phyloP scores from a whole-genome alignment of 1,140 invertebrate genomes.

The Periplaneta americana region DNA sequence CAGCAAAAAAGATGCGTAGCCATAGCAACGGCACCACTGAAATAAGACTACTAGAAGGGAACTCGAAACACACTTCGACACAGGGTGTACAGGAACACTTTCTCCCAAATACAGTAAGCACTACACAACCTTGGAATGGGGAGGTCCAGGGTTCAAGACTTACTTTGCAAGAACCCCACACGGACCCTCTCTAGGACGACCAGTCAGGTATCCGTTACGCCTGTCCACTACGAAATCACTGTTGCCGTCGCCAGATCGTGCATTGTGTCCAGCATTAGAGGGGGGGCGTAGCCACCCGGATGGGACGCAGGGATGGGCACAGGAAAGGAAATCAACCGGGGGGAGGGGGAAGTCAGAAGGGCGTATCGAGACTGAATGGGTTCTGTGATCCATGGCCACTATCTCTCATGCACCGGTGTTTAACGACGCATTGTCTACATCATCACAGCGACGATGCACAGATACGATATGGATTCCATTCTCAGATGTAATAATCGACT shows the following conservation, averaged over 20 bases:
- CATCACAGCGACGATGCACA: too few species aligned
- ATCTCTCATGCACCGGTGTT: neutral
- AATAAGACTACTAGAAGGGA: too few species aligned
- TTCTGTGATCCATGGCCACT: neutral
- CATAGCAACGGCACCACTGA: too few species aligned
- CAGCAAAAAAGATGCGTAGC: too few species aligned
- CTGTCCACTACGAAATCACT: neutral
- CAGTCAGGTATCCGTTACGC: neutral
- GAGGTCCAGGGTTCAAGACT: neutral
- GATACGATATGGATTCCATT: too few species aligned
- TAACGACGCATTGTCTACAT: neutral
- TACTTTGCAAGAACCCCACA: neutral
- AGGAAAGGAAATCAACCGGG: neutral
- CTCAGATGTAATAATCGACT: too few species aligned
- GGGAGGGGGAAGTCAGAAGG: neutral
- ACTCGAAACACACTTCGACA: neutral
- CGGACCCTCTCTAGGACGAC: neutral
- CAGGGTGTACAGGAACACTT: neutral
- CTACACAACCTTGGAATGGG: neutral
- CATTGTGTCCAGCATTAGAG: conserved; percentile 4
- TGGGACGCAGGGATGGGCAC: neutral
- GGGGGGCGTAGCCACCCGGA: neutral
- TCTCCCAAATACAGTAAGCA: neutral
- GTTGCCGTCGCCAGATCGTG: conserved; percentile 7
- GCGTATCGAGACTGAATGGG: neutral